These are phyloP conservation scores for Timandra comae DNA, from an alignment of 2,888 invertebrate species.

Conservation along the genomic window DNA sequence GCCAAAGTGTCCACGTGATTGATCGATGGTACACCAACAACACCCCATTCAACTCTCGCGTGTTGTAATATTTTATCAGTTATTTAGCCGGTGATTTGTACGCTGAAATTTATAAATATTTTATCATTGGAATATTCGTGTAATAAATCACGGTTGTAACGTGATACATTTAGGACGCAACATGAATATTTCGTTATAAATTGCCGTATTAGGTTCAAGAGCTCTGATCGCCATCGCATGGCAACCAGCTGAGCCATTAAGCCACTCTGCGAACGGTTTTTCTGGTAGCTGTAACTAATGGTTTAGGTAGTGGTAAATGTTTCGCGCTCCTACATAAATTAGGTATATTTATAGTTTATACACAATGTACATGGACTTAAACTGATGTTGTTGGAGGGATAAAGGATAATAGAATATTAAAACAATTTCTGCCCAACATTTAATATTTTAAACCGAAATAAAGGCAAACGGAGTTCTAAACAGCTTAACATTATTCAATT, in stretches of 20 bases:
- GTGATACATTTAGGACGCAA: slow-evolving; percentile 17
- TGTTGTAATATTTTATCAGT: slow-evolving; percentile 31
- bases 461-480: too few relatives aligned
- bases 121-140: slow-evolving; percentile 18
- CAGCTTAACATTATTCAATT: too few relatives aligned
- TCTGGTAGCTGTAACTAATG: slow-evolving; percentile 18
- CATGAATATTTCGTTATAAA: slow-evolving; percentile 21
- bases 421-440: too few relatives aligned
- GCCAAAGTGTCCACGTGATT: slow-evolving; percentile 51
- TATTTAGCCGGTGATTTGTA: slow-evolving; percentile 36
- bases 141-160: slow-evolving; percentile 22
- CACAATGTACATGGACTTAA: too few relatives aligned
- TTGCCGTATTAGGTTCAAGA: slow-evolving; percentile 17
- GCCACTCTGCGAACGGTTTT: slow-evolving; percentile 17
- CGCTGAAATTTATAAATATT: slow-evolving; percentile 9
- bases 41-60: slow-evolving; percentile 28
- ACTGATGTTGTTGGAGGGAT: too few relatives aligned
- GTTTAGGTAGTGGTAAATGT: slow-evolving; percentile 10
- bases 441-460: too few relatives aligned
- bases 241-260: slow-evolving; percentile 20
- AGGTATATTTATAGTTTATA: too few relatives aligned
- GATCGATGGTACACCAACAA: slow-evolving; percentile 37
- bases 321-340: slow-evolving; percentile 4
- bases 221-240: slow-evolving; percentile 9
- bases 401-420: too few relatives aligned